Percentiles rank a stretch among this genome's conserved stretches.
These are phyloP conservation scores for Gnatocerus cornutus DNA, from an alignment of 2,888 invertebrate genomes.

Conservation along the genomic window DNA sequence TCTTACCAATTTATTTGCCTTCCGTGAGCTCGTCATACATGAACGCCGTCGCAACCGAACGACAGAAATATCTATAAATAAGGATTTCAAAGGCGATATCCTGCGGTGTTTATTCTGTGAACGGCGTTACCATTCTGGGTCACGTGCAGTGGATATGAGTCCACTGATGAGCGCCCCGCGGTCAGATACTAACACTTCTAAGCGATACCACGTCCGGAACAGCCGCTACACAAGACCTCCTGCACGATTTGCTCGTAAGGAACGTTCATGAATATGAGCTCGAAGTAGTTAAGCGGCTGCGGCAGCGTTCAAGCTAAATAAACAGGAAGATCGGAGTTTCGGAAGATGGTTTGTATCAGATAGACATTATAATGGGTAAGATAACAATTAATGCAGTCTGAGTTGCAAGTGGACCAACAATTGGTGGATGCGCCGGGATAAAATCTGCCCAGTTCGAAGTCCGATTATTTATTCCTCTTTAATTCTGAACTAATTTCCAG, in stretches of 20 bases:
- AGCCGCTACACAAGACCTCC: constrained; percentile 48
- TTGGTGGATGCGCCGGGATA: not conserved
- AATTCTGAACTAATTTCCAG: too few relatives aligned
- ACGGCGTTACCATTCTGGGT: constrained; percentile 51
- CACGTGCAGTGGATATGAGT: constrained; percentile 58
- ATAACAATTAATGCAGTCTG: constrained; percentile 20
- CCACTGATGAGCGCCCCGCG: constrained; percentile 56
- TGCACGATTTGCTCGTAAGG: constrained; percentile 41
- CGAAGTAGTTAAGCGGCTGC: constrained; percentile 15
- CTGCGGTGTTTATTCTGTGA: constrained; percentile 40
- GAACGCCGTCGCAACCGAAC: constrained; percentile 30
- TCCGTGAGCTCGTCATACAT: constrained; percentile 44
- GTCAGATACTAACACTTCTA: constrained; percentile 55
- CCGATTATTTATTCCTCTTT: too few relatives aligned
- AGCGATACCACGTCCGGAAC: constrained; percentile 54
- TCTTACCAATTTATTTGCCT: constrained; percentile 25
- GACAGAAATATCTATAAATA: constrained; percentile 44
- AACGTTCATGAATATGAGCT: constrained; percentile 28
- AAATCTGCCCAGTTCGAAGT: too few relatives aligned
- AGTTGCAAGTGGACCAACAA: constrained; percentile 1
- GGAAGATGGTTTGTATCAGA: constrained; percentile 26
- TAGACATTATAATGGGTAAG: constrained; percentile 10
- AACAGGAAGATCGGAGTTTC: constrained; percentile 24
- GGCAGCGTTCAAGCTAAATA: constrained; percentile 14
- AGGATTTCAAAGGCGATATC: constrained; percentile 39